Evolutionary conservation across 1,140 invertebrate species (phyloP), one percentile per base, ranked within the genome.

Genomic region (Charaxes varanes): DNA sequence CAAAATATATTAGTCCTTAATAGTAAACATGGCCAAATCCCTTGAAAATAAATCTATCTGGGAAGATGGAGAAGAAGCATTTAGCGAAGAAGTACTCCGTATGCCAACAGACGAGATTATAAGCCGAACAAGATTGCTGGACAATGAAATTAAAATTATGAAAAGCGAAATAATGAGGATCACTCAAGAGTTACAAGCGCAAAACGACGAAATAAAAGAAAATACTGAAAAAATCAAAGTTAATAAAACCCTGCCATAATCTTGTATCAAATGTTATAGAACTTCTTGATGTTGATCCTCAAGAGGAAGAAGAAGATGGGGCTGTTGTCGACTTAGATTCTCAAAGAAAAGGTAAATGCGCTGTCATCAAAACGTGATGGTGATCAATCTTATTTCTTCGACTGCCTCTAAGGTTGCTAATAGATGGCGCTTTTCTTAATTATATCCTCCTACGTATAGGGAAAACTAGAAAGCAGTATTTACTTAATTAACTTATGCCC

Each of bases 101-200:
- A 97, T 98, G 94, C 92, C 94, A 7, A 96, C 93, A 24, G 97
- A 99, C 82, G 98, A 99, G 86, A 93, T 99, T 53, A 88, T 94
- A 21, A 96, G 95, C 64, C 91, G 98, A 44, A 95, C 96, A 5
- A 88, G 97, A 56, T 86, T 99, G 1, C 86, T 99, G 53, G 98
- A 99, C 78, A 99, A 98, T 88, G 97, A 99, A 88, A 97, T 99
- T 28, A 94, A 96, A 87, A 99, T 99, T 40, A 99, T 99, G 98
- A 97, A 97, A 72, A 97, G 96, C 62, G 97, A 99, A 84, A 93
- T 99, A 1, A 97, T 98, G 91, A 88, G 97, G 46, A 98, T 99
- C 49, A 94, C 92, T 7, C 97, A 99, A 80, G 97, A 99, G 77
- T 86, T 99, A 6, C 95, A 97, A 73, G 93, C 96, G 1, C 96